Conservation (phyloP, 2,797 vertebrate genomes). For the Sylvia borin region DNA sequence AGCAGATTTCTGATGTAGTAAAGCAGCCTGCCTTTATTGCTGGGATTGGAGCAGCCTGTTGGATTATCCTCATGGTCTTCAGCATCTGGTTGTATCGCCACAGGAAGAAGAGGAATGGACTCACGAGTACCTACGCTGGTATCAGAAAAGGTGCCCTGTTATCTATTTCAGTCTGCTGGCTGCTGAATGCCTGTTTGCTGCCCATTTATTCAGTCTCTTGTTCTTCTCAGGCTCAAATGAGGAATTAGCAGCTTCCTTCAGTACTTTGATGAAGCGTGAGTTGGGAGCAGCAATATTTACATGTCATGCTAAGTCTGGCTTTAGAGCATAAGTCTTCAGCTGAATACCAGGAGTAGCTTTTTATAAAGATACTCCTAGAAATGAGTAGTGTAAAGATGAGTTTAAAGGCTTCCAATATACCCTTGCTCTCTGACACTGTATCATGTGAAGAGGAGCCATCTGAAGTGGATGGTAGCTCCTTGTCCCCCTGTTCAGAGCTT, state of each 20-base stretch:
- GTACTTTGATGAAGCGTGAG: neutral
- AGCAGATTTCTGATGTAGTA: constrained; percentile 98
- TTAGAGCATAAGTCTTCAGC: neutral
- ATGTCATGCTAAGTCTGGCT: neutral
- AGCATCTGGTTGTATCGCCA: constrained; percentile 98
- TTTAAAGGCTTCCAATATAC: neutral
- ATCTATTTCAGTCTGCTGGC: neutral
- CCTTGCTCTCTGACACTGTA: neutral
- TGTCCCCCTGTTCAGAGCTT: neutral
- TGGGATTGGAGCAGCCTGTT: constrained; percentile 96
- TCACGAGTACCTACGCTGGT: constrained; percentile 93
- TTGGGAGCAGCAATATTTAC: neutral
- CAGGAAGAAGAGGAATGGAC: constrained; percentile 93
- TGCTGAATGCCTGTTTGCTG: neutral
- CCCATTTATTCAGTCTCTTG: neutral
- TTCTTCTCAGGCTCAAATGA: neutral
- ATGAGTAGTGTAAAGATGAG: neutral
- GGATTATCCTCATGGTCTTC: constrained; percentile 99
- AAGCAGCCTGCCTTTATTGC: constrained; percentile 98
- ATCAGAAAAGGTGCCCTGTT: constrained; percentile 91
- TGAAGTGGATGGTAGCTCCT: neutral
- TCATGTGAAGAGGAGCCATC: neutral
- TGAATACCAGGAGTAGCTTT: neutral
- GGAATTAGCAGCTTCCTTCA: neutral
- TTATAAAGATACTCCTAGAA: neutral